Conservation (phyloP, 2,113 vertebrate genomes). For the Carassius carassius region DNA sequence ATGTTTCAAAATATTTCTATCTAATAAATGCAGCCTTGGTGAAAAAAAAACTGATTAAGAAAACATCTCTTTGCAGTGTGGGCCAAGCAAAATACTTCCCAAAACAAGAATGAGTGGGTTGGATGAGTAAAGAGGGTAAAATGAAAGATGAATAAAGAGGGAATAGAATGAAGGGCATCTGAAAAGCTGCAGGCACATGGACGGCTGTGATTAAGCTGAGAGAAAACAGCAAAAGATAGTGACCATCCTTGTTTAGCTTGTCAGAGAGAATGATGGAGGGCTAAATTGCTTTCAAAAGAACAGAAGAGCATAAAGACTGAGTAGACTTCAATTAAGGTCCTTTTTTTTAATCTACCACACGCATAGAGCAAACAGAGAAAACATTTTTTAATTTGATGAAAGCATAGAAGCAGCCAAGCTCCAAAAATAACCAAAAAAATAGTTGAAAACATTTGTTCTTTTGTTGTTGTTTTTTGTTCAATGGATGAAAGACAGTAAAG, state of each 20-base stretch:
- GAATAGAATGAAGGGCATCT: neutral
- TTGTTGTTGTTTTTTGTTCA: too few species aligned
- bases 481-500: too few species aligned
- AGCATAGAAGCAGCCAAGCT: too few species aligned
- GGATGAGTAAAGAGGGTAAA: neutral
- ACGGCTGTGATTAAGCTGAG: neutral
- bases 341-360: neutral
- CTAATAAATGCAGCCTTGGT: too few species aligned
- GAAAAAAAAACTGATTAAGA: too few species aligned
- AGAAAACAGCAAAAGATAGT: conserved; percentile 19
- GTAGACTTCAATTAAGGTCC: conserved; percentile 6
- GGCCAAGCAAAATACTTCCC: neutral
- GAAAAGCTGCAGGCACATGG: neutral
- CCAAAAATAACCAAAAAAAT: too few species aligned
- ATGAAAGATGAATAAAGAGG: neutral
- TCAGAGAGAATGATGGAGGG: neutral
- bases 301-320: neutral
- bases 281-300: neutral
- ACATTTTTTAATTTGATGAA: too few species aligned
- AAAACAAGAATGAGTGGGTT: neutral
- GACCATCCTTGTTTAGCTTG: neutral
- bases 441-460: too few species aligned
- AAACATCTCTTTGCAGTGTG: neutral
- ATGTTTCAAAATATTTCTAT: too few species aligned
- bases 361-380: neutral